A percentile compares a stretch with the other conserved stretches of the same genome.
These are phyloP conservation scores for Meteorus colon DNA, from an alignment of 2,888 invertebrate genomes.

Conservation along the genomic window DNA sequence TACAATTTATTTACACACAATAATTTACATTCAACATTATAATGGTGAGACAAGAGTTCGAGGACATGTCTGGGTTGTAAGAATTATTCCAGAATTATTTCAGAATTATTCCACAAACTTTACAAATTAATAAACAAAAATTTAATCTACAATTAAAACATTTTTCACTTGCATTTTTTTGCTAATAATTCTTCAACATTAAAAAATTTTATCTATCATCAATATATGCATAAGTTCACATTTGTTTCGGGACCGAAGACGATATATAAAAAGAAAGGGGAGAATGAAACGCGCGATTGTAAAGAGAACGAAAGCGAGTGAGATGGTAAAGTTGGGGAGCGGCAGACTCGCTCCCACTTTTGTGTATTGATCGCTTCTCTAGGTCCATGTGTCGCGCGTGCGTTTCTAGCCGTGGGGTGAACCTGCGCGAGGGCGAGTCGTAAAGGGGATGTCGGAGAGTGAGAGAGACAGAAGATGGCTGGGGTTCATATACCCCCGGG, in stretches of 20 bases:
- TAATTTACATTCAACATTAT: neutral
- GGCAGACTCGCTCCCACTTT: slow-evolving; percentile 51
- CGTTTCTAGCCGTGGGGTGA: slow-evolving; percentile 60
- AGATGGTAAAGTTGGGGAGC: slow-evolving; percentile 42
- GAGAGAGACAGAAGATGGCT: slow-evolving; percentile 46
- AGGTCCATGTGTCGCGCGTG: slow-evolving; percentile 71
- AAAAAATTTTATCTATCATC: no score
- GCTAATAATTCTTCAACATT: no score
- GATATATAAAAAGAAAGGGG: slow-evolving; percentile 12
- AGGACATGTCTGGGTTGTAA: no score
- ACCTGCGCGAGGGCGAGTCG: slow-evolving; percentile 58
- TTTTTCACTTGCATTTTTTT: no score
- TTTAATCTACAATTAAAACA: no score
- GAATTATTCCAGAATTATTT: no score
- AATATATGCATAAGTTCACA: slow-evolving; percentile 27
- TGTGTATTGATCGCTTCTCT: slow-evolving; percentile 69
- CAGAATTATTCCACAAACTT: no score
- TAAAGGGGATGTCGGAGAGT: slow-evolving; percentile 44
- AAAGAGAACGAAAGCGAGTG: slow-evolving; percentile 33
- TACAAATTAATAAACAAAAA: no score
- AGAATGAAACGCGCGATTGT: slow-evolving; percentile 27
- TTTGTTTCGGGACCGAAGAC: slow-evolving; percentile 32
- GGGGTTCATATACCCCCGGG: slow-evolving; percentile 65
- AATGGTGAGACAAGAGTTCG: no score
- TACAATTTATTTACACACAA: slow-evolving; percentile 6